Evolutionary conservation across 30 jellyfish, hydroid and myxozoan genomes (phyloP).

Genomic region (Clytia hemisphaerica): DNA sequence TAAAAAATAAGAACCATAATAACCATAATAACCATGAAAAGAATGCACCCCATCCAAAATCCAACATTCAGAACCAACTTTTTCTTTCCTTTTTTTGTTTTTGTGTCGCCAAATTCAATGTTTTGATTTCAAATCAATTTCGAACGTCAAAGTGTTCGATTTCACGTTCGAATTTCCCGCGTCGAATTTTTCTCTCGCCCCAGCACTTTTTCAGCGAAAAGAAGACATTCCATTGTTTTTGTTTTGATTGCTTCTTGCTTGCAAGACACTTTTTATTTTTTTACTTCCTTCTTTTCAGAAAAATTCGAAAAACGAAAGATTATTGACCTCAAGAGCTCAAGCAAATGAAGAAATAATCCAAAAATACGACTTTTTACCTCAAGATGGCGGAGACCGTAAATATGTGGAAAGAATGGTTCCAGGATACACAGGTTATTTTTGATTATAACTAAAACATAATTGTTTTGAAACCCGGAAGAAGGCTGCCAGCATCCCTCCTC

Average conservation of each 20-base stretch:
- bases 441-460: background rate
- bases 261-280: background rate
- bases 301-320: conserved; percentile 50
- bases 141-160: no score
- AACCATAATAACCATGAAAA: no score
- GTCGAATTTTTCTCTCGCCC: no score
- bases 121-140: background rate
- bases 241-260: background rate
- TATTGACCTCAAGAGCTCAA: background rate
- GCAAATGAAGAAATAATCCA: background rate
- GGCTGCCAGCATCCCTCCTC: background rate
- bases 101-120: background rate
- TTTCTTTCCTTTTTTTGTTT: background rate
- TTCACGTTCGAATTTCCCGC: no score
- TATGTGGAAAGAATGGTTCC: conserved; percentile 87
- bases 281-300: conserved; percentile 15
- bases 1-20: no score
- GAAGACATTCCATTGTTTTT: conserved; percentile 2
- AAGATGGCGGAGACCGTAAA: conserved; percentile 67
- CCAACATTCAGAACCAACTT: background rate
- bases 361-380: conserved; percentile 29
- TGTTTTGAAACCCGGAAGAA: background rate
- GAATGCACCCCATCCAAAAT: no score
- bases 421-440: conserved; percentile 69
- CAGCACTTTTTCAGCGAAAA: no score